Conservation (phyloP, 2,797 vertebrate species). For the Dromococcyx pavoninus region DNA sequence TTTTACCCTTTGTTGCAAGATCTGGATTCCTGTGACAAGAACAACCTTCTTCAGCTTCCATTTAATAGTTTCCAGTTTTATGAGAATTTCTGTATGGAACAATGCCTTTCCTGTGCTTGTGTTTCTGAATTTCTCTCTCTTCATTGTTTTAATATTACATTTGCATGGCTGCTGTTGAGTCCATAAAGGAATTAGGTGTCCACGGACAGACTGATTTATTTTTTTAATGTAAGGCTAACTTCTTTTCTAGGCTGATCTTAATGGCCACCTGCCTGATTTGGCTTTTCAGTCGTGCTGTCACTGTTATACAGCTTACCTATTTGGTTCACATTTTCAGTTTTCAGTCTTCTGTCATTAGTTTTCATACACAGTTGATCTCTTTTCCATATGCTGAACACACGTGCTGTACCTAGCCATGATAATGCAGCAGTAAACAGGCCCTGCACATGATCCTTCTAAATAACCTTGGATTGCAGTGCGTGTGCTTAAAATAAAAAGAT, state of each 20-base stretch:
- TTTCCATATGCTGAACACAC: not conserved
- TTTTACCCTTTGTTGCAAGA: not conserved
- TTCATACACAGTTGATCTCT: not conserved
- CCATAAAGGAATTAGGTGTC: not conserved
- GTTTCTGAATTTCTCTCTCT: not conserved
- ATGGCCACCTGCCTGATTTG: not conserved
- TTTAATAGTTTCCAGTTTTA: not conserved
- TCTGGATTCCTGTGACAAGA: not conserved
- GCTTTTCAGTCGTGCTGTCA: not conserved
- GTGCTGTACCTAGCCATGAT: not conserved
- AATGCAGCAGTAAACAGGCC: not conserved
- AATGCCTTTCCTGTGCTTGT: not conserved
- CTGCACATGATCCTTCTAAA: not conserved
- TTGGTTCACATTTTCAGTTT: not conserved
- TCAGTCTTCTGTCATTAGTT: not conserved
- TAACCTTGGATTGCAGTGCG: not conserved
- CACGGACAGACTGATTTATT: not conserved
- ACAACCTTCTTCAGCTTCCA: not conserved
- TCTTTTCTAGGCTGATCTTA: not conserved
- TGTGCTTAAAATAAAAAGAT: slow-evolving; percentile 16
- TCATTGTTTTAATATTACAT: not conserved
- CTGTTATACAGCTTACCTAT: not conserved
- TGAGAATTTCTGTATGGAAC: not conserved
- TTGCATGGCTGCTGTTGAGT: not conserved
- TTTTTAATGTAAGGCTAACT: not conserved